Conservation (phyloP, 1,140 invertebrate genomes). For the Cyrtorhinus lividipennis region DNA sequence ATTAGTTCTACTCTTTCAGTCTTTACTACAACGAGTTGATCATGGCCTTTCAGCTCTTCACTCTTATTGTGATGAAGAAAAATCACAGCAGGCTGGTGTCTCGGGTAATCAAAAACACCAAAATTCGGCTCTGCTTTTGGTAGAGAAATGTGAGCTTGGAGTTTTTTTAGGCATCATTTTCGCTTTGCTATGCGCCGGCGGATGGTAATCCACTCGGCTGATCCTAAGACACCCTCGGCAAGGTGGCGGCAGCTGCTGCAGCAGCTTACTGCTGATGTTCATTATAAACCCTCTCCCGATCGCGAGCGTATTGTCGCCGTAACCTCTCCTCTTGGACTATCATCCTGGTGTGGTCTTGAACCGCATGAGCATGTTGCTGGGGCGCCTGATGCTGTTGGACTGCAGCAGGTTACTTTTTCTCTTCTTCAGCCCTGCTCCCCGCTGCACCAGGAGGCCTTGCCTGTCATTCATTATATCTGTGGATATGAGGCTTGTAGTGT, state of each 20-base stretch:
- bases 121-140: conserved; percentile 59
- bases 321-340: conserved; percentile 8
- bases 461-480: no score
- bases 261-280: background rate
- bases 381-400: conserved; percentile 3
- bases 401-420: conserved; percentile 1
- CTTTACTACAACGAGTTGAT: conserved; percentile 27
- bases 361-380: conserved; percentile 2
- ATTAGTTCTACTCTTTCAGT: conserved; percentile 36
- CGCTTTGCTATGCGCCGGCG: conserved; percentile 37
- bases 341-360: conserved; percentile 11
- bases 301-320: background rate
- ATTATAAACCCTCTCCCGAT: background rate
- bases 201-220: conserved; percentile 36
- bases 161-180: conserved; percentile 20
- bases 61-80: conserved; percentile 35
- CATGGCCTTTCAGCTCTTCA: conserved; percentile 29
- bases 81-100: conserved; percentile 38
- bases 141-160: conserved; percentile 30
- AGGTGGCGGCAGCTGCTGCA: background rate
- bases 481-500: no score
- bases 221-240: background rate
- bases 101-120: conserved; percentile 47
- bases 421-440: background rate
- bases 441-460: conserved; percentile 15